Conservation (phyloP, 2,113 vertebrate genomes). For the Chascanopsetta lugubris region DNA sequence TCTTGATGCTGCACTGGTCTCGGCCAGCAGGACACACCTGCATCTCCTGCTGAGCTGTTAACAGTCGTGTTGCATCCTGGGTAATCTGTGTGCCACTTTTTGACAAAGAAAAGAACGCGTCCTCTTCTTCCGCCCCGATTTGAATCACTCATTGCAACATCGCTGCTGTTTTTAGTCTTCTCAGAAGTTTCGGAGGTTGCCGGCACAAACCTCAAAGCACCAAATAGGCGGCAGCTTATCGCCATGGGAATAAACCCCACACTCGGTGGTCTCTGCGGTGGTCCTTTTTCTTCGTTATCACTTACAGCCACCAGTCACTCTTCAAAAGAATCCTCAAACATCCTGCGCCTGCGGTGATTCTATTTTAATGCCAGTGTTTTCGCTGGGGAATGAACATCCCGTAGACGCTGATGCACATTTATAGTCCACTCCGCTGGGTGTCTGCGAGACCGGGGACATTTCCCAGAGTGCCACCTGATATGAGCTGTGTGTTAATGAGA, state of each 20-base stretch:
- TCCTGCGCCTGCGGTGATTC: constrained; percentile 44
- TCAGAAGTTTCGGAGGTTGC: constrained; percentile 20
- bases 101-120: not conserved
- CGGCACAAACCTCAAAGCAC: not conserved
- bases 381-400: constrained; percentile 45
- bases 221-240: not conserved
- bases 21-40: not conserved
- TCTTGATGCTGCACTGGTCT: not conserved
- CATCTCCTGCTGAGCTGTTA: not conserved
- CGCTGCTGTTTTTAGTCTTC: constrained; percentile 3
- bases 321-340: constrained; percentile 49
- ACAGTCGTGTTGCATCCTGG: not conserved
- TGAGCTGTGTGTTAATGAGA: constrained; percentile 44
- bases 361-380: constrained; percentile 49
- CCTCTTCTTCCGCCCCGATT: not conserved
- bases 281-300: constrained; percentile 41
- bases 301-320: constrained; percentile 43
- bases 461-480: constrained; percentile 31
- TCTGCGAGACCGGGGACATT: constrained; percentile 37
- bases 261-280: constrained; percentile 34
- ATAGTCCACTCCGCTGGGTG: constrained; percentile 15
- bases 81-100: not conserved
- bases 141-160: not conserved
- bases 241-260: constrained; percentile 31
- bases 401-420: constrained; percentile 36